Base-by-base conservation (phyloP, 2,888 invertebrate genomes). In the Apotomis betuletana region DNA sequence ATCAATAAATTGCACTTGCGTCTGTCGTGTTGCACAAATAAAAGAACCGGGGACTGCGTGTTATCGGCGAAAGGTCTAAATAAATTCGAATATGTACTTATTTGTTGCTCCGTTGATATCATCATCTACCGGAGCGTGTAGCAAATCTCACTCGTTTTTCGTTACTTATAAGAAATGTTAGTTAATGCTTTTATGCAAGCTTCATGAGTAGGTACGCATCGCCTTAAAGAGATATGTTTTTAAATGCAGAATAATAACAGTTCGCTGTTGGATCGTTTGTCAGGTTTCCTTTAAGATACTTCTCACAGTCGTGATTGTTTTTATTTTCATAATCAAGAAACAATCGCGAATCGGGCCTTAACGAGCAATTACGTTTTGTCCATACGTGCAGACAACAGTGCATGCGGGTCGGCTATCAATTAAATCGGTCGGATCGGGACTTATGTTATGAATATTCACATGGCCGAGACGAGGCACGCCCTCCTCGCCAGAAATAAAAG, bases 1-100 rank as follows among this genome's bases (percentile, higher is more conserved):
- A 89, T 90, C 90, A 91, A 93, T 93, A 92, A 93, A 92, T 93
- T 92, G 89, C 87, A 89, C 88, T 89, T 88, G 90, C 86, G 86
- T 88, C 86, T 81, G 86, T 87, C 87, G 86, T 88, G 88, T 88
- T 85, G 84, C 79, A 84, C 84, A 90, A 91, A 90, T 89, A 92
- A 92, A 92, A 91, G 88, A 88, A 89, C 82, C 76, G 81, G 84
- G 83, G 83, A 81, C 85, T 82, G 82, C 82, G 82, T 84, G 87
- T 87, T 92, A 92, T 92, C 91, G 88, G 85, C 85, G 84, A 87
- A 89, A 86, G 86, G 87, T 87, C 87, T 85, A 88, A 89, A 92
- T 91, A 91, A 91, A 92, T 91, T 90, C 85, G 84, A 87, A 87
- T 87, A 84, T 87, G 85, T 85, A 84, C 87, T 86, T 87, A 90